phyloP scores from a whole-genome alignment of 2,888 invertebrate genomes.

The Stomorhina lunata region DNA sequence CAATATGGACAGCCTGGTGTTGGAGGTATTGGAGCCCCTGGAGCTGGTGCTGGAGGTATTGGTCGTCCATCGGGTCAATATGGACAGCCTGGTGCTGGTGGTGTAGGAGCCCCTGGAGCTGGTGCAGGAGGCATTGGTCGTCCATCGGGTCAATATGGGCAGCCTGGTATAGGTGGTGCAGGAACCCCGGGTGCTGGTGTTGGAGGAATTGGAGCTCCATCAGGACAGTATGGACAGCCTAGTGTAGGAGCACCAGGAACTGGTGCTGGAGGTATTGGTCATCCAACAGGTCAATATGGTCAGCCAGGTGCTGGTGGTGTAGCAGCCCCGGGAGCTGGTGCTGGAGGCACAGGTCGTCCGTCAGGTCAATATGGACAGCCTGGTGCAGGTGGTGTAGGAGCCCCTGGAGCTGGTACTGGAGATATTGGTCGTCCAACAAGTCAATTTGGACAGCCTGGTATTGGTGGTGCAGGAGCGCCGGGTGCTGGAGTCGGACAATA shows the following conservation, averaged over 20 bases:
- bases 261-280: no score
- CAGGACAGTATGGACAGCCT: no score
- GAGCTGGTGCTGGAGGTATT: constrained; percentile 29
- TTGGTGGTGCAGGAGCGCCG: background rate
- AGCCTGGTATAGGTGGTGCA: background rate
- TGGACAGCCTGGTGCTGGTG: constrained; percentile 9
- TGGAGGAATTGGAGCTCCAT: constrained; percentile 24
- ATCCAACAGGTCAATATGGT: background rate
- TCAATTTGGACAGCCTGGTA: background rate
- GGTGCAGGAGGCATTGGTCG: no score
- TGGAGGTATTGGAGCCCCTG: constrained; percentile 14
- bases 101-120: background rate
- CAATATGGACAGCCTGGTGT: background rate
- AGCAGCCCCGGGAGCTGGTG: background rate
- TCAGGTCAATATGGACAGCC: background rate
- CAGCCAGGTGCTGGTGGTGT: background rate
- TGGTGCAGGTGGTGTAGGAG: background rate
- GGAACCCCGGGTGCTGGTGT: constrained; percentile 28
- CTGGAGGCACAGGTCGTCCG: background rate
- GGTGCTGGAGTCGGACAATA: background rate
- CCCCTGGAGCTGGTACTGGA: background rate
- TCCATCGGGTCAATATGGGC: background rate
- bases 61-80: no score
- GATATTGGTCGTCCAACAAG: background rate
- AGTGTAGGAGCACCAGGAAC: constrained; percentile 7